A percentile compares a stretch with the other conserved stretches of the same genome.
phyloP scores from a whole-genome alignment of 1,140 invertebrate genomes.

The Varroa destructor region DNA sequence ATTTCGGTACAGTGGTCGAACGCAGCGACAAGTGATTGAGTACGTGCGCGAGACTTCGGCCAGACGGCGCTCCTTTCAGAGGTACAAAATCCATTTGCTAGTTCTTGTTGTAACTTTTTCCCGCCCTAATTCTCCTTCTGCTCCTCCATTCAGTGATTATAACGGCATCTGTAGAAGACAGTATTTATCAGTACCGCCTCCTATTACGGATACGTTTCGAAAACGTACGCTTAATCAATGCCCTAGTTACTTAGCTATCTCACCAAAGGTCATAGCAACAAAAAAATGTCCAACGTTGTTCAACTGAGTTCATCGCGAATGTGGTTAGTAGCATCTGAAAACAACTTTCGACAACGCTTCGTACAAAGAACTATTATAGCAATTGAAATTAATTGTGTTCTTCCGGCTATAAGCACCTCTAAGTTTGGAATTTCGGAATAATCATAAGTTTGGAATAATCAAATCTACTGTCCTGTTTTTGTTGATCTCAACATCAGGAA shows the following conservation, averaged over 20 bases:
- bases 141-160: neutral
- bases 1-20: constrained; percentile 86
- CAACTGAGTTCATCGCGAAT: too few relatives aligned
- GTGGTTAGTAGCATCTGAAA: too few relatives aligned
- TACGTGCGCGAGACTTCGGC: constrained; percentile 92
- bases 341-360: too few relatives aligned
- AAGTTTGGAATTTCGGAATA: too few relatives aligned
- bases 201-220: neutral
- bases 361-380: too few relatives aligned
- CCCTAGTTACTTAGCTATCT: neutral
- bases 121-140: neutral
- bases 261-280: too few relatives aligned
- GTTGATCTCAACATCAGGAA: too few relatives aligned
- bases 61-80: constrained; percentile 24
- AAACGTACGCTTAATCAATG: neutral
- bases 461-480: too few relatives aligned
- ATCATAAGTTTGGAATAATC: too few relatives aligned
- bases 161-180: neutral
- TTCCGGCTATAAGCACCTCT: too few relatives aligned
- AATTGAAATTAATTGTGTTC: too few relatives aligned
- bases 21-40: constrained; percentile 95
- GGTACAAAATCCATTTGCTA: neutral
- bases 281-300: too few relatives aligned
- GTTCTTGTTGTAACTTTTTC: neutral
- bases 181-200: constrained; percentile 4